phyloP scores from a whole-genome alignment of 2,888 invertebrate species.

The Drosophila niveifrons region DNA sequence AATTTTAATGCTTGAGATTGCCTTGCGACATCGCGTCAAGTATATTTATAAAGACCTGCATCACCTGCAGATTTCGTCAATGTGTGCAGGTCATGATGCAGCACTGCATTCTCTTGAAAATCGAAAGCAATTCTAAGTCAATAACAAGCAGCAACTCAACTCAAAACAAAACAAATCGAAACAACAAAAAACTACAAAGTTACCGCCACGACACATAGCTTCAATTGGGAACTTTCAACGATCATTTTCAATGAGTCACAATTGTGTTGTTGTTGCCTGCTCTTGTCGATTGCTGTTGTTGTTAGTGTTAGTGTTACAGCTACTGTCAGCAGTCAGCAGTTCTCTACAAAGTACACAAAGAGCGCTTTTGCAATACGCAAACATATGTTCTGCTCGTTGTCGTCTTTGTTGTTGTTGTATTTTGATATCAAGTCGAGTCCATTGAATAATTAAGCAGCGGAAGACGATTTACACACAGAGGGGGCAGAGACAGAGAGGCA shows the following conservation, averaged over 20 bases:
- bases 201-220: slow-evolving; percentile 28
- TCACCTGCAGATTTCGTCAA: slow-evolving; percentile 47
- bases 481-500: neutral
- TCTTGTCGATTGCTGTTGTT: slow-evolving; percentile 25
- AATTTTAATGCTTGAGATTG: slow-evolving; percentile 17
- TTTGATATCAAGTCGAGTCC: slow-evolving; percentile 49
- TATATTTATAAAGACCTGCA: slow-evolving; percentile 59
- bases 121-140: slow-evolving; percentile 41
- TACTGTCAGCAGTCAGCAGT: slow-evolving; percentile 61
- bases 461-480: slow-evolving; percentile 37
- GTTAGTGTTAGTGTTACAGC: slow-evolving; percentile 25
- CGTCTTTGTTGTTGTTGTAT: slow-evolving; percentile 19
- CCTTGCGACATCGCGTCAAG: slow-evolving; percentile 20
- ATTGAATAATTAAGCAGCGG: slow-evolving; percentile 73
- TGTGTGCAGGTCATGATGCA: slow-evolving; percentile 26
- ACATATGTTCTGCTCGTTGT: slow-evolving; percentile 49
- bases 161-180: no score
- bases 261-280: slow-evolving; percentile 34
- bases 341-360: slow-evolving; percentile 32
- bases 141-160: no score
- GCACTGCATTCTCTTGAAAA: slow-evolving; percentile 49
- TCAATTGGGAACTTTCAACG: slow-evolving; percentile 32
- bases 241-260: slow-evolving; percentile 61
- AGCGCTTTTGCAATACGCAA: slow-evolving; percentile 65
- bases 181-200: slow-evolving; percentile 28